Percentiles rank a stretch among this genome's conserved stretches.
These are phyloP conservation scores for Ooceraea biroi DNA, from an alignment of 1,140 invertebrate genomes.

Conservation along the genomic window DNA sequence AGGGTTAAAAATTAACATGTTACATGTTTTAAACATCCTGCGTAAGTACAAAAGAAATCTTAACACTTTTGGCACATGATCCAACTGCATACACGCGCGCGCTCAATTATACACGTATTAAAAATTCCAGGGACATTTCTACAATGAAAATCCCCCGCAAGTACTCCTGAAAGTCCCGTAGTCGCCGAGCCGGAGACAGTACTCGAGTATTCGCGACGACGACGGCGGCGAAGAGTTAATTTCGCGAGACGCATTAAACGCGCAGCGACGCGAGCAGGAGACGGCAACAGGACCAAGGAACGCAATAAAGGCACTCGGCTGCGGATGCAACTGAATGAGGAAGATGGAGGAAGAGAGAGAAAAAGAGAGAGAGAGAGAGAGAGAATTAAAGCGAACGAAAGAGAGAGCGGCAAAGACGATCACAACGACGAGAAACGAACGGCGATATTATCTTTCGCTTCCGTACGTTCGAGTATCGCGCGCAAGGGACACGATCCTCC, in stretches of 20 bases:
- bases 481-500: constrained; percentile 8
- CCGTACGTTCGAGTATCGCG: constrained; percentile 15
- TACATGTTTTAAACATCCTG: not conserved
- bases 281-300: constrained; percentile 43
- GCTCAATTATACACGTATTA: not conserved
- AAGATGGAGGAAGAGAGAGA: not conserved
- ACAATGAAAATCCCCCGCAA: constrained; percentile 5
- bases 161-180: not conserved
- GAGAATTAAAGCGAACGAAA: too few relatives aligned
- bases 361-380: not conserved
- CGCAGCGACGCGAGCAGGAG: not conserved
- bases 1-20: not conserved
- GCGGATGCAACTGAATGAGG: constrained; percentile 30
- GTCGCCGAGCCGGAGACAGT: constrained; percentile 11
- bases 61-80: too few relatives aligned
- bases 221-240: constrained; percentile 44
- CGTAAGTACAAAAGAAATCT: not conserved
- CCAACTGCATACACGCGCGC: not conserved
- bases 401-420: not conserved
- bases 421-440: constrained; percentile 33
- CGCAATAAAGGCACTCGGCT: constrained; percentile 55
- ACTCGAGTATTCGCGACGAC: constrained; percentile 8
- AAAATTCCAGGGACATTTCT: constrained; percentile 37
- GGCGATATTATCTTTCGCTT: constrained; percentile 49
- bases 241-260: constrained; percentile 53